These are phyloP conservation scores for Hybos culiciformis DNA, from an alignment of 2,888 invertebrate species.

Conservation along the genomic window DNA sequence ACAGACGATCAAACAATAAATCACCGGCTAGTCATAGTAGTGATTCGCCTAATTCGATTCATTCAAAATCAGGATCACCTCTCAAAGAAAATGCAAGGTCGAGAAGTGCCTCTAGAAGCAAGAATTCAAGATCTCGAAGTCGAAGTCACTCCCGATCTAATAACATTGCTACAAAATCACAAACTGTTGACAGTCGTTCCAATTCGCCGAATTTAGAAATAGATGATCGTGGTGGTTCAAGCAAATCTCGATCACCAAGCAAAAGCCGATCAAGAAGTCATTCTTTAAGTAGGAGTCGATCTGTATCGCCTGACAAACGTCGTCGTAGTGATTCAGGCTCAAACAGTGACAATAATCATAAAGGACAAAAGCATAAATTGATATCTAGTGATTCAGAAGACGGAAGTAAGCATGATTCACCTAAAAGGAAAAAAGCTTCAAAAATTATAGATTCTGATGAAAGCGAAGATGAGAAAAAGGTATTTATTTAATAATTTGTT, in stretches of 20 bases:
- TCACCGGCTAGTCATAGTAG: neutral
- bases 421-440: slow-evolving; percentile 31
- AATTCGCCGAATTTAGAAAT: slow-evolving; percentile 41
- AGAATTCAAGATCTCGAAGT: neutral
- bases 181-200: slow-evolving; percentile 36
- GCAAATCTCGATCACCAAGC: slow-evolving; percentile 22
- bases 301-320: slow-evolving; percentile 17
- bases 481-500: neutral
- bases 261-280: slow-evolving; percentile 9
- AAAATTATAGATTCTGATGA: slow-evolving; percentile 53
- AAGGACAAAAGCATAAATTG: slow-evolving; percentile 33
- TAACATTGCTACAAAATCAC: slow-evolving; percentile 1
- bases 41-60: slow-evolving; percentile 18
- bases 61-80: slow-evolving; percentile 26
- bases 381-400: slow-evolving; percentile 40
- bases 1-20: neutral
- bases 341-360: slow-evolving; percentile 28
- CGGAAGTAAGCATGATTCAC: neutral
- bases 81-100: slow-evolving; percentile 10
- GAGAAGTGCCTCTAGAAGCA: neutral
- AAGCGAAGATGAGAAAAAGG: slow-evolving; percentile 40
- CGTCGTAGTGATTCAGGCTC: slow-evolving; percentile 29
- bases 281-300: slow-evolving; percentile 19
- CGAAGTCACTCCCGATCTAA: slow-evolving; percentile 9
- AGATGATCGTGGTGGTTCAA: slow-evolving; percentile 33